phyloP scores from a whole-genome alignment of 2,113 vertebrate genomes.

The Varanus komodoensis region DNA sequence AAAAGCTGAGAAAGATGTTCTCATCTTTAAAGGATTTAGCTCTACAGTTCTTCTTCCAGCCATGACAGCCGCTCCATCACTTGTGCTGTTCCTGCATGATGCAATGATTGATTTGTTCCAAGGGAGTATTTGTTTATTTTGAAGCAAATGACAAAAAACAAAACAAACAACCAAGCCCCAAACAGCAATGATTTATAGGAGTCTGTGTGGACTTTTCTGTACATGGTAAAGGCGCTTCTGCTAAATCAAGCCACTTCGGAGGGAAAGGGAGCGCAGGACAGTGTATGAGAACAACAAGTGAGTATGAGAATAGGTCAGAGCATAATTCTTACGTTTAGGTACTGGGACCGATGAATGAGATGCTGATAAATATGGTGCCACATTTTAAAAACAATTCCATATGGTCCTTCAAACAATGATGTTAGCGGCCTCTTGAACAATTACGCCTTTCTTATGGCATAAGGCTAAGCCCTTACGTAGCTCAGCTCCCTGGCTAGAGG shows the following conservation, averaged over 20 bases:
- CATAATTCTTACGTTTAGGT: not conserved
- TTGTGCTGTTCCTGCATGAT: conserved; percentile 17
- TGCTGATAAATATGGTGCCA: not conserved
- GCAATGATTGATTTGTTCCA: conserved; percentile 47
- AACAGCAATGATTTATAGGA: not conserved
- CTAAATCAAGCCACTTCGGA: conserved; percentile 24
- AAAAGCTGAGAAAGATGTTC: not conserved
- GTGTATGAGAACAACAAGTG: not conserved
- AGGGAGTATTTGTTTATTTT: conserved; percentile 25
- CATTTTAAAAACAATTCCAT: not conserved
- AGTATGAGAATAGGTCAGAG: not conserved
- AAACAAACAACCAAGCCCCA: conserved; percentile 13
- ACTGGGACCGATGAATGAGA: not conserved
- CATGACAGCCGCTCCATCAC: conserved; percentile 26
- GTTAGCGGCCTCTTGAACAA: too few relatives aligned
- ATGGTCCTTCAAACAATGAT: not conserved
- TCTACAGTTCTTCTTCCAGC: conserved; percentile 8
- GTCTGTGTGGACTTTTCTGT: conserved; percentile 19
- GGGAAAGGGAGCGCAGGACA: not conserved
- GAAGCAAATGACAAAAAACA: conserved; percentile 32
- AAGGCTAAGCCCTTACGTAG: too few relatives aligned
- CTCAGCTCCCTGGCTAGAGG: too few relatives aligned
- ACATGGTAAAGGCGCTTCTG: conserved; percentile 4
- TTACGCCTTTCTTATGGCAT: too few relatives aligned
- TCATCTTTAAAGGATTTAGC: conserved; percentile 15